phyloP scores from a whole-genome alignment of 2,797 vertebrate species.

The Sphaeramia orbicularis region DNA sequence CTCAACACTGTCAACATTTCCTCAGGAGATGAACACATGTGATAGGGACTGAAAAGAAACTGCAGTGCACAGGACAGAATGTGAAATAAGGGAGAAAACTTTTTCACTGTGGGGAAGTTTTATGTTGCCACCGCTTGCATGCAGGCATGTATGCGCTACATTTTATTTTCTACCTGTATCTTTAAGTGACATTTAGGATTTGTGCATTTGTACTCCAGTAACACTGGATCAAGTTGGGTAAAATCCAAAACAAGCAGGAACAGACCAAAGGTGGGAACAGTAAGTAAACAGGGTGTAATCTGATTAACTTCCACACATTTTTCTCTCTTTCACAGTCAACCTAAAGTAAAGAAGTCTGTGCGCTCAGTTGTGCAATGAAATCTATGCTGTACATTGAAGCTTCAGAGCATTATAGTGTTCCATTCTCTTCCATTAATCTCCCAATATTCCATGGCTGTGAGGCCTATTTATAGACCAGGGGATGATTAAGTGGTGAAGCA shows the following conservation, averaged over 20 bases:
- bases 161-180: too few relatives aligned
- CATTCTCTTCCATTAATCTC: constrained; percentile 80
- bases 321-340: constrained; percentile 36
- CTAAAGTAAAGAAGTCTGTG: constrained; percentile 23
- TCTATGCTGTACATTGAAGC: constrained; percentile 59
- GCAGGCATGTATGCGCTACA: too few relatives aligned
- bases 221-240: too few relatives aligned
- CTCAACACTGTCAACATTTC: constrained; percentile 53
- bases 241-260: too few relatives aligned
- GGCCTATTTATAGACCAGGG: constrained; percentile 79
- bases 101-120: constrained; percentile 28
- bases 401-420: constrained; percentile 61
- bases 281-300: constrained; percentile 33
- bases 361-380: constrained; percentile 45
- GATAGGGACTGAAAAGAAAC: too few relatives aligned
- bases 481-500: constrained; percentile 80
- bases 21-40: constrained; percentile 59
- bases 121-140: too few relatives aligned
- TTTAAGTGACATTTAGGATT: too few relatives aligned
- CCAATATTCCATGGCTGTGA: constrained; percentile 75
- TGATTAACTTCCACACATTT: constrained; percentile 25
- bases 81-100: constrained; percentile 38
- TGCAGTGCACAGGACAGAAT: constrained; percentile 51
- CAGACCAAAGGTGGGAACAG: neutral
- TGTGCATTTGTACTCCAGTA: too few relatives aligned